Conservation (phyloP, 2,113 vertebrate species). For the Gallinago media region DNA sequence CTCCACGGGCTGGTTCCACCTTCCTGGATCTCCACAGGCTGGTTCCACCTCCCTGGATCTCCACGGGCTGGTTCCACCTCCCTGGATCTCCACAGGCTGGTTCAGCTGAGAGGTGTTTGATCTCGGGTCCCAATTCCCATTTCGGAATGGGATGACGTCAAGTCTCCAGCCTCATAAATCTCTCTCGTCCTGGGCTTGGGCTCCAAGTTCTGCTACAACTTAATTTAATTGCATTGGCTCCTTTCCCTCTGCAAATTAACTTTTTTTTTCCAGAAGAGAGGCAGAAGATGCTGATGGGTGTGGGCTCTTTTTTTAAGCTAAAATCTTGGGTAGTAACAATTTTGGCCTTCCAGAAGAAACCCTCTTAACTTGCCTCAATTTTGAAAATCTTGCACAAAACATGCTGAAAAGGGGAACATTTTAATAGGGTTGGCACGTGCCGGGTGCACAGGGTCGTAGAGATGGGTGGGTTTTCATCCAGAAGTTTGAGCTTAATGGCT, state of each 20-base stretch:
- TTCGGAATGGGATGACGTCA: neutral
- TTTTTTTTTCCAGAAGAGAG: neutral
- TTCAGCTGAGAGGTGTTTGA: neutral
- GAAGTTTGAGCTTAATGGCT: neutral
- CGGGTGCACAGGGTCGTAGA: accelerated
- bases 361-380: neutral
- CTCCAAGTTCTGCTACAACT: neutral
- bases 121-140: neutral
- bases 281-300: neutral
- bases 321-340: neutral
- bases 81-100: neutral
- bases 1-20: neutral
- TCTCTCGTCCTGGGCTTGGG: neutral
- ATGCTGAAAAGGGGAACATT: neutral
- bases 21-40: no score
- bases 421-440: neutral
- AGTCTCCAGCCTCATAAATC: neutral
- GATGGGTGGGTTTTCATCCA: neutral
- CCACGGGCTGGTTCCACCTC: neutral
- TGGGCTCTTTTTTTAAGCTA: neutral
- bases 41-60: neutral
- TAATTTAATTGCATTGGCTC: neutral
- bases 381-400: neutral
- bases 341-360: neutral
- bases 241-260: neutral